Conservation (phyloP, 2,113 vertebrate genomes). For the Ammospiza caudacuta region DNA sequence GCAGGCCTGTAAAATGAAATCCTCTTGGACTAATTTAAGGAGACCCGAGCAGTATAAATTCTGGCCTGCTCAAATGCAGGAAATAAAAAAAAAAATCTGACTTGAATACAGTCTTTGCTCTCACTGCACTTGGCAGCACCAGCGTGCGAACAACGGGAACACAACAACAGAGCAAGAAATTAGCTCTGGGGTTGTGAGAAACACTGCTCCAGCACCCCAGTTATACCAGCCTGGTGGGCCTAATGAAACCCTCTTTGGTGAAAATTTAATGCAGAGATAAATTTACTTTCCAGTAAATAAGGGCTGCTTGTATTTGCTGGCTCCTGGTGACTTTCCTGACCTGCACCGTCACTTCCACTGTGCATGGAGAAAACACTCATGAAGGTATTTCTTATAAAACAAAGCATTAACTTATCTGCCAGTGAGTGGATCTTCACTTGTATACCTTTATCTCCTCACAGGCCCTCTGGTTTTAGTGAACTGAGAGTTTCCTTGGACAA, state of each 20-base stretch:
- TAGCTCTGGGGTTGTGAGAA: slow-evolving; percentile 7
- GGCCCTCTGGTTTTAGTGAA: neutral
- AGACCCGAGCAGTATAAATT: slow-evolving; percentile 78
- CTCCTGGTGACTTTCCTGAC: slow-evolving; percentile 22
- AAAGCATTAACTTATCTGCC: neutral
- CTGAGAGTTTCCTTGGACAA: neutral
- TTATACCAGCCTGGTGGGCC: slow-evolving; percentile 38
- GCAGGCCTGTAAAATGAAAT: slow-evolving; percentile 81
- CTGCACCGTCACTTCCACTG: neutral
- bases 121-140: neutral
- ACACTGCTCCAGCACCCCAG: neutral
- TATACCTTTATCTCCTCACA: neutral
- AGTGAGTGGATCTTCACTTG: neutral
- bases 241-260: slow-evolving; percentile 48
- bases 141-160: neutral
- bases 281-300: slow-evolving; percentile 53
- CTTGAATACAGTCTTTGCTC: slow-evolving; percentile 47
- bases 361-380: neutral
- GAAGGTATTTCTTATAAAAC: neutral
- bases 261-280: slow-evolving; percentile 66
- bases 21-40: slow-evolving; percentile 80
- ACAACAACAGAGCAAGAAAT: slow-evolving; percentile 24
- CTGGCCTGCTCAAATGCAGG: slow-evolving; percentile 74
- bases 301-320: neutral
- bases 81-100: slow-evolving; percentile 68